Conservation (phyloP, 2,888 invertebrate species). For the Brachycybe producta region DNA sequence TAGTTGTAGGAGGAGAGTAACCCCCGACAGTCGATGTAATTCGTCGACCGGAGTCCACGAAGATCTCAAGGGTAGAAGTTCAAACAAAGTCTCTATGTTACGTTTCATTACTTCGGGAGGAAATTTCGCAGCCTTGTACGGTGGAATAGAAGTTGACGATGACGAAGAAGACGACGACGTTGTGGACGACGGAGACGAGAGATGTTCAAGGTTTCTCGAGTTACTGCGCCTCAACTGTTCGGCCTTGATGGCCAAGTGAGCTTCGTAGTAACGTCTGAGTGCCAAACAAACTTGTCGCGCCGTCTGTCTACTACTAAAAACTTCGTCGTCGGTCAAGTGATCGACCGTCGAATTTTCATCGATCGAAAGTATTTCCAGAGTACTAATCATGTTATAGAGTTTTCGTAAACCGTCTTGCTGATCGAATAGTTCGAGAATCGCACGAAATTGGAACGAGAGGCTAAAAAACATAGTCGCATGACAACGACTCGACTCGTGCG, state of each 20-base stretch:
- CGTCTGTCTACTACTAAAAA: slow-evolving; percentile 77
- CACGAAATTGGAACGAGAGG: slow-evolving; percentile 79
- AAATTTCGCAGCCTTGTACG: slow-evolving; percentile 44
- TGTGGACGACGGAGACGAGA: slow-evolving; percentile 26
- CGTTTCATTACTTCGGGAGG: slow-evolving; percentile 71
- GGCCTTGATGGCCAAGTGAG: slow-evolving; percentile 69
- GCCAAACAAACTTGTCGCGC: slow-evolving; percentile 83
- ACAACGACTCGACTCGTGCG: slow-evolving; percentile 93
- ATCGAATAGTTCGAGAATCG: slow-evolving; percentile 90
- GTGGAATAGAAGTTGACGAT: slow-evolving; percentile 32
- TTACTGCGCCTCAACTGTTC: slow-evolving; percentile 44
- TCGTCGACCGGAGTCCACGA: slow-evolving; percentile 85
- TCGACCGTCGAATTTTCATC: slow-evolving; percentile 43
- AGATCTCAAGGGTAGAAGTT: slow-evolving; percentile 56
- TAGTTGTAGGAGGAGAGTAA: slow-evolving; percentile 59
- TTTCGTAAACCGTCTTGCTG: slow-evolving; percentile 83
- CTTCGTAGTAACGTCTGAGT: slow-evolving; percentile 77
- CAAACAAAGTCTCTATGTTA: slow-evolving; percentile 67
- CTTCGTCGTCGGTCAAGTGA: slow-evolving; percentile 65
- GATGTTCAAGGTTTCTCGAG: slow-evolving; percentile 39
- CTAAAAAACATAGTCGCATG: slow-evolving; percentile 98
- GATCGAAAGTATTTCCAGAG: slow-evolving; percentile 68
- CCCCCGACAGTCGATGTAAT: slow-evolving; percentile 67
- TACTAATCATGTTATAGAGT: slow-evolving; percentile 84
- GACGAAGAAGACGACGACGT: slow-evolving; percentile 19